Conservation (phyloP, 2,888 invertebrate species). For the Leptinotarsa rubiginosa region DNA sequence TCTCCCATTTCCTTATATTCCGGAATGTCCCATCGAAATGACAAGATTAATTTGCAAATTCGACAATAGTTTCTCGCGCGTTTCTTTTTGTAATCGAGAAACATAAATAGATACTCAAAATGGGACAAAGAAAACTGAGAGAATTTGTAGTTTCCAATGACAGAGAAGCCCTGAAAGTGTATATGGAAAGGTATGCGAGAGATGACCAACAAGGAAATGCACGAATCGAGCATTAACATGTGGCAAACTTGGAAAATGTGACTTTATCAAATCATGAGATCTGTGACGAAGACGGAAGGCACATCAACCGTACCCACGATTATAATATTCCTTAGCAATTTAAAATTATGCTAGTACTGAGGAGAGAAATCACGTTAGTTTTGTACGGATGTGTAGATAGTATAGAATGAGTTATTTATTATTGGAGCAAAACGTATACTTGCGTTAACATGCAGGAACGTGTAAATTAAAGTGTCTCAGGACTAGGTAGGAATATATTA, state of each 20-base stretch:
- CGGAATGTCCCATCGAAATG: too few species aligned
- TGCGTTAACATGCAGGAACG: too few species aligned
- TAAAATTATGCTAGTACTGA: background rate
- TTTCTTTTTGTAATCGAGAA: too few species aligned
- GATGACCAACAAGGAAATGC: slow-evolving; percentile 2
- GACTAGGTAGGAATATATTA: too few species aligned
- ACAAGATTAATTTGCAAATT: too few species aligned
- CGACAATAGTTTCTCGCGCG: too few species aligned
- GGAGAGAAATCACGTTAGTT: too few species aligned
- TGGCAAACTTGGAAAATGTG: background rate
- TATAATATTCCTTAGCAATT: background rate
- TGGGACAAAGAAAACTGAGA: background rate
- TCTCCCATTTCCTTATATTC: too few species aligned
- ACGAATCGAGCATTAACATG: background rate
- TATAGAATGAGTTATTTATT: too few species aligned
- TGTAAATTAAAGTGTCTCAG: too few species aligned
- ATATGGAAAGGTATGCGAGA: background rate
- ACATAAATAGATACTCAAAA: background rate
- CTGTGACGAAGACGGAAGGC: slow-evolving; percentile 4
- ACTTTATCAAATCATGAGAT: slow-evolving; percentile 6
- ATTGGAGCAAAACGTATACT: too few species aligned
- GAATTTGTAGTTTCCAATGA: background rate
- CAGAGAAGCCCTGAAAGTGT: background rate
- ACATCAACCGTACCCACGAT: background rate
- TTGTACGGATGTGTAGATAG: too few species aligned